A percentile compares a stretch with the other conserved stretches of the same genome.
Conservation (phyloP, 2,797 vertebrate genomes). For the Cyprinodon diabolis region DNA sequence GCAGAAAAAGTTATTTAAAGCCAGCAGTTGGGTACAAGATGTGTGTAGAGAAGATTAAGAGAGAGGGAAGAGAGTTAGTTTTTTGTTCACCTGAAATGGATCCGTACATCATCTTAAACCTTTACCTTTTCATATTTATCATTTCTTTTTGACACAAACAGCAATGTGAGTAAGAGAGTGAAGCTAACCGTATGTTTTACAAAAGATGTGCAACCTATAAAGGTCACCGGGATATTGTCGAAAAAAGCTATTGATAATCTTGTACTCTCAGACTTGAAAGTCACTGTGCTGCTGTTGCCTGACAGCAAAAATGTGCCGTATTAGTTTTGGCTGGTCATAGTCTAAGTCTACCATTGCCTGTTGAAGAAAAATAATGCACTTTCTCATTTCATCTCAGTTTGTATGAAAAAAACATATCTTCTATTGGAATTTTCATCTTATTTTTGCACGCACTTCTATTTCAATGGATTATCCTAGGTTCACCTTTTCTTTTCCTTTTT, state of each 20-base stretch:
- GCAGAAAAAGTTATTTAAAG: conserved; percentile 81
- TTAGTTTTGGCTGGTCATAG: conserved; percentile 22
- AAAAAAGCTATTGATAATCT: conserved; percentile 25
- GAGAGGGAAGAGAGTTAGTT: conserved; percentile 54
- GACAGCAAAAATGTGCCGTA: conserved; percentile 14
- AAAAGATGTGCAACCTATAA: not conserved
- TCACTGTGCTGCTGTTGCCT: conserved; percentile 30
- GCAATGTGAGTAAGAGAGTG: conserved; percentile 2
- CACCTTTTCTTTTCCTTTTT: conserved; percentile 17
- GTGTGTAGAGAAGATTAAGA: conserved; percentile 30
- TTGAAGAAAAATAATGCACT: conserved; percentile 22
- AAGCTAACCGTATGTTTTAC: conserved; percentile 28
- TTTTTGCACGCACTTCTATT: conserved; percentile 16
- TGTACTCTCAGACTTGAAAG: conserved; percentile 15
- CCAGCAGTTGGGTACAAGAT: conserved; percentile 63
- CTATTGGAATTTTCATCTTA: not conserved
- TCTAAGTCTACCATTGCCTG: conserved; percentile 21
- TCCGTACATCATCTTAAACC: conserved; percentile 49
- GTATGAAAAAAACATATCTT: conserved; percentile 33
- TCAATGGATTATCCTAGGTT: conserved; percentile 21
- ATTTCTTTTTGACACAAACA: conserved; percentile 9
- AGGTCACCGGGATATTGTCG: conserved; percentile 14
- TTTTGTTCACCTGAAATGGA: conserved; percentile 65
- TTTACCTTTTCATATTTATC: conserved; percentile 35
- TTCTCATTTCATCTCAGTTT: conserved; percentile 22